These are phyloP conservation scores for Lepilemur ruficaudatus DNA, from an alignment of 2,797 vertebrate species.

Conservation along the genomic window DNA sequence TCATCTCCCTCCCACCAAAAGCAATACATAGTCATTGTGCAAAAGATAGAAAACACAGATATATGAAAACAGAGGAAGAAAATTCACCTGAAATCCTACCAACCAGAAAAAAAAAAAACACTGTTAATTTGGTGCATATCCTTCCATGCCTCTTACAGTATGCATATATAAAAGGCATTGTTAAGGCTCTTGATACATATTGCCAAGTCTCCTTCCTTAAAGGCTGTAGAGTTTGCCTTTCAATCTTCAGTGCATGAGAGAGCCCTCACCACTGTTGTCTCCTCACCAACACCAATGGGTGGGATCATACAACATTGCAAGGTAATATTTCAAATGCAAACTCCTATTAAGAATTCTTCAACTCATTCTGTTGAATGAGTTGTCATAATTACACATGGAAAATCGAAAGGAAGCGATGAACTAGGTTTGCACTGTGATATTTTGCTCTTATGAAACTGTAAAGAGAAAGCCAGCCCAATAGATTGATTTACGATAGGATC, in stretches of 20 bases:
- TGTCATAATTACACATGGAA: background rate
- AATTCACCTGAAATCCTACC: background rate
- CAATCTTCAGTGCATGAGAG: too few relatives aligned
- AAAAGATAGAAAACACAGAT: background rate
- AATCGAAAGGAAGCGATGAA: background rate
- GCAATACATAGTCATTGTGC: background rate
- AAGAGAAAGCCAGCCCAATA: background rate
- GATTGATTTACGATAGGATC: background rate
- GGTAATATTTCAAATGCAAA: constrained; percentile 23
- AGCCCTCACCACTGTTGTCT: too few relatives aligned
- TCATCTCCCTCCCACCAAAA: background rate
- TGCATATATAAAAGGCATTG: background rate
- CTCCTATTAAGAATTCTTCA: background rate
- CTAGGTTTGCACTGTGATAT: background rate
- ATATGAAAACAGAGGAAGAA: background rate
- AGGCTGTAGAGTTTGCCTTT: background rate
- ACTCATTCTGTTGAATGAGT: background rate
- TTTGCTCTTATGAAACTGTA: background rate
- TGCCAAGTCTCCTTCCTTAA: background rate
- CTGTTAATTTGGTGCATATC: background rate
- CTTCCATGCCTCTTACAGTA: background rate
- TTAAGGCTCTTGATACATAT: background rate
- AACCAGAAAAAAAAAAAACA: background rate
- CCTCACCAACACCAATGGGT: too few relatives aligned
- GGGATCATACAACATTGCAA: too few relatives aligned